Percentiles rank a stretch among this genome's conserved stretches.
These are phyloP conservation scores for Bellardia bayeri DNA, from an alignment of 2,888 invertebrate species.

Conservation along the genomic window DNA sequence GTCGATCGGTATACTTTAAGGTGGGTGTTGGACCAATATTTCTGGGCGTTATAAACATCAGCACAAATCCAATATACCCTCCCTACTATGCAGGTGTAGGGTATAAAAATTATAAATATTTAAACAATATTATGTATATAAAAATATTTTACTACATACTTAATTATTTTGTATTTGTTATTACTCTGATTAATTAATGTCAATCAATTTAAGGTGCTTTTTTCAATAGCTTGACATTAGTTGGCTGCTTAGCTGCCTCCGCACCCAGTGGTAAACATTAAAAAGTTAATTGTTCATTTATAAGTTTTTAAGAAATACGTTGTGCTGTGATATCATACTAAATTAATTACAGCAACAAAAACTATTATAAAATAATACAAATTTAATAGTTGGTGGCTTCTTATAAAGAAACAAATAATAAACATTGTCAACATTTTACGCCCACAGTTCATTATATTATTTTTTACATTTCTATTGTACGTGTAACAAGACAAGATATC, in stretches of 20 bases:
- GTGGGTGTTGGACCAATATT: too few species aligned
- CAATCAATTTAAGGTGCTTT: conserved; percentile 41
- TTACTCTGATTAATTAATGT: conserved; percentile 41
- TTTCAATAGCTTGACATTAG: conserved; percentile 2
- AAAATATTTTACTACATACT: too few species aligned
- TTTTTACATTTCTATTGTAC: not conserved
- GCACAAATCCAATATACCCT: too few species aligned
- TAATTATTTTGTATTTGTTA: not conserved
- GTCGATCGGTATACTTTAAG: too few species aligned
- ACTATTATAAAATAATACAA: not conserved
- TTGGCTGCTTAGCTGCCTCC: conserved; percentile 49
- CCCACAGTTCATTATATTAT: conserved; percentile 36
- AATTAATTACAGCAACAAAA: conserved; percentile 10
- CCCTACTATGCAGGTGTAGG: too few species aligned
- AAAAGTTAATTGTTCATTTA: conserved; percentile 64
- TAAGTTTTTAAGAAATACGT: conserved; percentile 47
- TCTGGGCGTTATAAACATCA: too few species aligned
- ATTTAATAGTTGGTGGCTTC: conserved; percentile 27
- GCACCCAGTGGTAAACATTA: conserved; percentile 33
- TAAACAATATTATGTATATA: too few species aligned
- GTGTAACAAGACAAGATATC: not conserved
- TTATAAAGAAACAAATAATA: not conserved
- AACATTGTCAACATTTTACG: conserved; percentile 22
- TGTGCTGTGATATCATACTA: conserved; percentile 46
- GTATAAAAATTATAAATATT: too few species aligned